A percentile compares a stretch with the other conserved stretches of the same genome.
These are phyloP conservation scores for Chymomyza caudatula DNA, from an alignment of 2,888 invertebrate species.

Conservation along the genomic window DNA sequence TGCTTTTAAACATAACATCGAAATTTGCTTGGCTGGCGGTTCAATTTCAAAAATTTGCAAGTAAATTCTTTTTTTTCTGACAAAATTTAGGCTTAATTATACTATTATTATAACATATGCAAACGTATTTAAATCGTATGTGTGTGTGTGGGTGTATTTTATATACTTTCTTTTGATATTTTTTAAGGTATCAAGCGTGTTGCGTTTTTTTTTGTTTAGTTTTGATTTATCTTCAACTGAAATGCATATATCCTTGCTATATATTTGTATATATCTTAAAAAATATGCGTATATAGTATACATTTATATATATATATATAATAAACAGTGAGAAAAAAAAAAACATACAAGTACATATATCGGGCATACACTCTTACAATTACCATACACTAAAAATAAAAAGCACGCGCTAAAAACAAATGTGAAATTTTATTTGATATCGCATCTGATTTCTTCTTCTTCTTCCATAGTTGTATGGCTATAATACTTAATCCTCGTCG, in stretches of 20 bases:
- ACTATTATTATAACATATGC: neutral
- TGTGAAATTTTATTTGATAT: neutral
- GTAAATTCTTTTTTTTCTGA: constrained; percentile 10
- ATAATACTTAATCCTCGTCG: constrained; percentile 72
- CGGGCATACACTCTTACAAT: neutral
- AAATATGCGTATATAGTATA: constrained; percentile 7
- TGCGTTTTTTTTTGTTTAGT: constrained; percentile 9
- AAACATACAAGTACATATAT: constrained; percentile 1
- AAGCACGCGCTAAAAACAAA: neutral
- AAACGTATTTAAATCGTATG: neutral
- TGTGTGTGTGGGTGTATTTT: constrained; percentile 7
- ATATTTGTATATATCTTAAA: constrained; percentile 33
- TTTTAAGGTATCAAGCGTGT: neutral
- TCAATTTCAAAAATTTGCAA: neutral
- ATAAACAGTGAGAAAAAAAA: constrained; percentile 14
- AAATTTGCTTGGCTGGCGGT: constrained; percentile 37
- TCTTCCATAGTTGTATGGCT: neutral
- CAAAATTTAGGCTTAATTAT: neutral
- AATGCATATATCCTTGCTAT: constrained; percentile 43
- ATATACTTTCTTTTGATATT: constrained; percentile 9
- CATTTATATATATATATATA: constrained; percentile 34
- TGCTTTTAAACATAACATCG: constrained; percentile 50
- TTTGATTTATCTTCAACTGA: neutral
- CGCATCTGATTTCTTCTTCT: too few species aligned
- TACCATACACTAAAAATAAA: neutral